phyloP scores from a whole-genome alignment of 2,797 vertebrate genomes.

The Chaenodraco wilsoni region DNA sequence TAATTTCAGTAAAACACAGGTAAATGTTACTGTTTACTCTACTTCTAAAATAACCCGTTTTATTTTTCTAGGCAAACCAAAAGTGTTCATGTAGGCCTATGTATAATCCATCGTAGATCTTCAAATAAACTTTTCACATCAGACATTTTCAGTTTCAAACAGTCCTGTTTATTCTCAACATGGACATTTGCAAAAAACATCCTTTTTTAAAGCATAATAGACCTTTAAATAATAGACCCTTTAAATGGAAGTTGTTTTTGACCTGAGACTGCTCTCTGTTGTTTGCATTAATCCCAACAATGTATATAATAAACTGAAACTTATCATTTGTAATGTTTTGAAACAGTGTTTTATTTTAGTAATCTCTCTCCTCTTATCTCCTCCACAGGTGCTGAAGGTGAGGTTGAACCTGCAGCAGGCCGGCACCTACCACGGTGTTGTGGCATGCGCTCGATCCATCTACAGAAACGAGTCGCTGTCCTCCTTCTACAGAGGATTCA shows the following conservation, averaged over 20 bases:
- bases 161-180: too few species aligned
- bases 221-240: too few species aligned
- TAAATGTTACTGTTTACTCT: not conserved
- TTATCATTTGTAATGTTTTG: too few species aligned
- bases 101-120: not conserved
- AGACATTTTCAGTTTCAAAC: not conserved
- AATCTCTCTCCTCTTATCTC: constrained; percentile 1
- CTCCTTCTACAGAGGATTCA: constrained; percentile 85
- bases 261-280: not conserved
- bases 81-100: too few species aligned
- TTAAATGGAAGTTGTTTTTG: not conserved
- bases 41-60: not conserved
- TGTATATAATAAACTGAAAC: too few species aligned
- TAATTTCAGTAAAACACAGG: not conserved
- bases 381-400: constrained; percentile 82
- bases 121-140: not conserved
- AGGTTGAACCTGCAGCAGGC: constrained; percentile 81
- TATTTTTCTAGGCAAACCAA: too few species aligned
- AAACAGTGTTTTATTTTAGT: not conserved
- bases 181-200: too few species aligned
- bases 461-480: constrained; percentile 76
- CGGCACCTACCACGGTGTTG: constrained; percentile 71
- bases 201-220: too few species aligned
- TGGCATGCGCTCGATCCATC: constrained; percentile 73
- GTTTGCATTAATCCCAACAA: not conserved